Evolutionary conservation across 2,797 vertebrate genomes (phyloP).

Genomic region (Capromys pilorides): DNA sequence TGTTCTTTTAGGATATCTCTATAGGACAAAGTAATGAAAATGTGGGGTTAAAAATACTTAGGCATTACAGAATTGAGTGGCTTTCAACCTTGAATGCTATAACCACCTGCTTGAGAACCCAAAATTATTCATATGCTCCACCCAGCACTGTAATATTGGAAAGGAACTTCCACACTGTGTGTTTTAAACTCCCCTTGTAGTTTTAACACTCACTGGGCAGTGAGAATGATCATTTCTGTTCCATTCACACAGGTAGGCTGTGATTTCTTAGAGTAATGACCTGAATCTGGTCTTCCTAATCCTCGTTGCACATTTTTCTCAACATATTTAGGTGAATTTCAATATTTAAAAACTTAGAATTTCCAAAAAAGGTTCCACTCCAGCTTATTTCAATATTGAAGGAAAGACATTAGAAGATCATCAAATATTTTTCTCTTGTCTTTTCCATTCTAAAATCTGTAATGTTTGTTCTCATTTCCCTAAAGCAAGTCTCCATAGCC

Average conservation of each 20-base stretch:
- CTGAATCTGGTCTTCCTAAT: background rate
- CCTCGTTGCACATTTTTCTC: background rate
- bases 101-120: background rate
- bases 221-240: background rate
- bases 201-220: background rate
- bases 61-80: background rate
- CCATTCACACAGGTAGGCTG: background rate
- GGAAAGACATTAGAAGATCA: background rate
- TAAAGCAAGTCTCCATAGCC: background rate
- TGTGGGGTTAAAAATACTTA: background rate
- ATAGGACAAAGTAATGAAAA: background rate
- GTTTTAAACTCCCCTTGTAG: background rate
- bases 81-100: background rate
- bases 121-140: fast-evolving
- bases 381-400: background rate
- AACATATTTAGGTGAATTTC: background rate
- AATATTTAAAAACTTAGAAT: background rate
- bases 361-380: background rate
- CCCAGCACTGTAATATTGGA: background rate
- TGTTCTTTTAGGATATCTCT: background rate
- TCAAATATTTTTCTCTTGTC: background rate
- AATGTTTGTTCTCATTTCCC: constrained; percentile 55
- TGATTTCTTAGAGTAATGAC: background rate
- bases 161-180: background rate
- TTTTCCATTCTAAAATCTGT: constrained; percentile 38